Percentiles rank a stretch among this genome's conserved stretches.
Conservation (phyloP, 2,113 vertebrate genomes). For the Chloropsis cyanopogon region DNA sequence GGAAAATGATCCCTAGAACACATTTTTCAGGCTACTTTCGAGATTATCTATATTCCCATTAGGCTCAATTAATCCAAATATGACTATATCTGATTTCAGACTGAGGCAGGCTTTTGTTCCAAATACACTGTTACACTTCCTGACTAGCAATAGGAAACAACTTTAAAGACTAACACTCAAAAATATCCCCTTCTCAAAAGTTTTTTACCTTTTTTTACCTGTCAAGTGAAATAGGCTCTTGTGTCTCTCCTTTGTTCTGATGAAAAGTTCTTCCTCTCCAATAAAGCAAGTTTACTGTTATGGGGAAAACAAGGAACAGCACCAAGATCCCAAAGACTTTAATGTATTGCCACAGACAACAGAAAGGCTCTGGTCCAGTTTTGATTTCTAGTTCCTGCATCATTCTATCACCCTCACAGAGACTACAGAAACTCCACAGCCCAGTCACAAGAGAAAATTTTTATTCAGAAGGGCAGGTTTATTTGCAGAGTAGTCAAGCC, state of each 20-base stretch:
- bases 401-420: not conserved
- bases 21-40: constrained; percentile 9
- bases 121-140: not conserved
- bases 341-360: not conserved
- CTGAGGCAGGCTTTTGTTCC: not conserved
- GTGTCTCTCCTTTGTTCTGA: not conserved
- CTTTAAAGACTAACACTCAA: not conserved
- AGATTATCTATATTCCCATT: not conserved
- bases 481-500: not conserved
- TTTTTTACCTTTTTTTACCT: not conserved
- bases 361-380: not conserved
- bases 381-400: not conserved
- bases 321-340: not conserved
- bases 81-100: not conserved
- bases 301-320: not conserved
- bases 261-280: not conserved
- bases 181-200: not conserved
- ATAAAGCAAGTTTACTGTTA: not conserved
- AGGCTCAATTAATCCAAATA: constrained; percentile 5
- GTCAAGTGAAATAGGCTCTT: not conserved
- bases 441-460: not conserved
- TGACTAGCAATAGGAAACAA: not conserved
- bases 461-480: not conserved
- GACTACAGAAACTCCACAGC: not conserved
- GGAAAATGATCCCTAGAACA: not conserved